Evolutionary conservation across 1,140 invertebrate genomes (phyloP), one percentile per base, ranked within the genome.

Genomic region (Harpegnathos saltator): DNA sequence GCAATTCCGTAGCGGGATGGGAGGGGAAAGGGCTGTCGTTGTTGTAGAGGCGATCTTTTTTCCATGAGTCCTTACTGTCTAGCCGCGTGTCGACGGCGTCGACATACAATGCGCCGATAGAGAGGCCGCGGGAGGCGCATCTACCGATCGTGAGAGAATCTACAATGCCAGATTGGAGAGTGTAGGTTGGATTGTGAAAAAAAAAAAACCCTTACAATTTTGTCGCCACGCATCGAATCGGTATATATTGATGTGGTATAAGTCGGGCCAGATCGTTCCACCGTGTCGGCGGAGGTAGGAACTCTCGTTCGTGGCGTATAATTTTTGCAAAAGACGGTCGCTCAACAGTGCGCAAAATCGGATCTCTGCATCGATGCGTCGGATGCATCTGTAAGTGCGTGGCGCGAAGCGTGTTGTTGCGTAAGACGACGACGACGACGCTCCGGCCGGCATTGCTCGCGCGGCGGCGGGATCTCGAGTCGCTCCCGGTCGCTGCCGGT

Each of bases 241-340:
- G 3, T 80, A 80, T 78, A 78, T 80, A 80, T 80, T 80, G 75
- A 71, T 59, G 75, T n/a, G n/a, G n/a, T 33, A 58, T 58, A 71
- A 80, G 15, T 44, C 69, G 29, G 65, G 65, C 75, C 75, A 44
- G 38, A 80, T 80, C 7, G 19, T 14, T 17, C n/a, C 24, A 29
- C 63, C 63, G 14, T 50, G 14, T 44, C 38, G 22, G 14, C 3
- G 26, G 7, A 7, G 63, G 59, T 19, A 3, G 33, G n/a, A n/a
- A n/a, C n/a, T 7, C 7, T 7, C 33, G 7, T 44, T 11, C 4
- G 38, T 44, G 33, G 68, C 65, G 75, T 52, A 80, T 71, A 80
- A 80, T 80, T 80, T 44, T 80, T 58, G 75, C 33, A 80, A 80
- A 48, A 69, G 65, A 24, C 52, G 65, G 38, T 71, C 52, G 65